Conservation (phyloP, 2,797 vertebrate genomes). For the Arnoldichthys spilopterus region DNA sequence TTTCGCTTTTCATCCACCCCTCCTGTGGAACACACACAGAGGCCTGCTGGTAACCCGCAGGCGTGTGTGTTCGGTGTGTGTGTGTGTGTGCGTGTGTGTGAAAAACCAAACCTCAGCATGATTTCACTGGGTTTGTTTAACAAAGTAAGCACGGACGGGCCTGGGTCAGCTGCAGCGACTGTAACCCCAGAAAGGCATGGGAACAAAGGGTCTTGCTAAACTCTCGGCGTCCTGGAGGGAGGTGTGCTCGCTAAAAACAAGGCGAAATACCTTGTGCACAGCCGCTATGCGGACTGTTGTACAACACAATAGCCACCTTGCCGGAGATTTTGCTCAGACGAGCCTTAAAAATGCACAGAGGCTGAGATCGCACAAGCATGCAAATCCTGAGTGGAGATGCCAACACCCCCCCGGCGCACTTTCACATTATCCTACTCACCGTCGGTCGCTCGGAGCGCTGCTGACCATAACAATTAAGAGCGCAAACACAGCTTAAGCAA, state of each 20-base stretch:
- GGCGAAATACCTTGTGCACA: neutral
- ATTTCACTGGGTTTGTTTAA: constrained; percentile 35
- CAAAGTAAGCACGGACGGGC: constrained; percentile 27
- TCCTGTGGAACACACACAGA: constrained; percentile 47
- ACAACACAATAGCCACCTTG: neutral
- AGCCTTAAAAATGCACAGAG: neutral
- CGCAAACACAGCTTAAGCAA: constrained; percentile 10
- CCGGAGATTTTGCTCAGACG: neutral
- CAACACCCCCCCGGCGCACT: constrained; percentile 5
- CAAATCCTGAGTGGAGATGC: constrained; percentile 18
- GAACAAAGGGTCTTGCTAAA: constrained; percentile 7
- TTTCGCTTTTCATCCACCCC: constrained; percentile 12
- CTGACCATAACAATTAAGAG: neutral
- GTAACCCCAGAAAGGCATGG: neutral
- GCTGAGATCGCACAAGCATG: constrained; percentile 5
- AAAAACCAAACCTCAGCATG: constrained; percentile 27
- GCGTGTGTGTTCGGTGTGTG: constrained; percentile 20
- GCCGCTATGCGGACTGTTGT: no score
- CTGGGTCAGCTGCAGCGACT: constrained; percentile 1
- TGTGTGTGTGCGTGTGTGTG: constrained; percentile 18
- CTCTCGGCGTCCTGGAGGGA: neutral
- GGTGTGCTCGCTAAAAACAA: neutral
- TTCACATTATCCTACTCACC: constrained; percentile 18
- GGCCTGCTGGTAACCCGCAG: constrained; percentile 18
- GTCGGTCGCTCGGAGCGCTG: neutral